Evolutionary conservation across 2,113 vertebrate species (phyloP).

Genomic region (Daboia siamensis): DNA sequence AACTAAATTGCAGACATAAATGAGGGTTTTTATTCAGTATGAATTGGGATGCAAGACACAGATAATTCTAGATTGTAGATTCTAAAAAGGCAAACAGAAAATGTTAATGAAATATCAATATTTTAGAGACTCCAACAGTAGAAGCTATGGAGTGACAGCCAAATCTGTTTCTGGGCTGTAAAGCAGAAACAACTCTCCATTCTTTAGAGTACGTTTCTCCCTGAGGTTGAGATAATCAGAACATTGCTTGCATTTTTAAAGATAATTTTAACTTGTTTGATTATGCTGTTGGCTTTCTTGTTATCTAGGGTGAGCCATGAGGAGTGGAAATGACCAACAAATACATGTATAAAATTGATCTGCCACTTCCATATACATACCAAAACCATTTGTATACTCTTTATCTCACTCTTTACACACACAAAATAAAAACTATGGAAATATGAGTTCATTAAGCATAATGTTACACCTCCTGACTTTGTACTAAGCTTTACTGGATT

Average conservation of each 20-base stretch:
- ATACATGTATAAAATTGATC: not conserved
- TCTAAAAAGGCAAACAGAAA: not conserved
- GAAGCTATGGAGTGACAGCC: not conserved
- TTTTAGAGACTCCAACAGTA: not conserved
- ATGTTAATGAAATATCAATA: not conserved
- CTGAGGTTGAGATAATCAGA: not conserved
- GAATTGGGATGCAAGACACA: not conserved
- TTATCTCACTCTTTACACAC: not conserved
- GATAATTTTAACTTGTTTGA: not conserved
- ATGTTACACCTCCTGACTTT: not conserved
- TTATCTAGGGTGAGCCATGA: not conserved
- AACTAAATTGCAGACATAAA: not conserved
- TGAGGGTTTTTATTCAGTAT: not conserved
- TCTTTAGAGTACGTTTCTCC: not conserved
- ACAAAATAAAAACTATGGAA: not conserved
- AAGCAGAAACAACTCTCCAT: not conserved
- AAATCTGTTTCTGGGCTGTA: not conserved
- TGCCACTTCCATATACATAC: not conserved
- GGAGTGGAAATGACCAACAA: not conserved
- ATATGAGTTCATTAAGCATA: not conserved
- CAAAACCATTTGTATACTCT: not conserved
- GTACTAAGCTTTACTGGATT: not conserved
- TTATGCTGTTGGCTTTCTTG: not conserved
- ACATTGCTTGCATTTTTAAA: not conserved
- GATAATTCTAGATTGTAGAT: not conserved